Evolutionary conservation across 2,888 invertebrate species (phyloP), one percentile per base, ranked within the genome.

Genomic region (Scaptomyza polygonia): DNA sequence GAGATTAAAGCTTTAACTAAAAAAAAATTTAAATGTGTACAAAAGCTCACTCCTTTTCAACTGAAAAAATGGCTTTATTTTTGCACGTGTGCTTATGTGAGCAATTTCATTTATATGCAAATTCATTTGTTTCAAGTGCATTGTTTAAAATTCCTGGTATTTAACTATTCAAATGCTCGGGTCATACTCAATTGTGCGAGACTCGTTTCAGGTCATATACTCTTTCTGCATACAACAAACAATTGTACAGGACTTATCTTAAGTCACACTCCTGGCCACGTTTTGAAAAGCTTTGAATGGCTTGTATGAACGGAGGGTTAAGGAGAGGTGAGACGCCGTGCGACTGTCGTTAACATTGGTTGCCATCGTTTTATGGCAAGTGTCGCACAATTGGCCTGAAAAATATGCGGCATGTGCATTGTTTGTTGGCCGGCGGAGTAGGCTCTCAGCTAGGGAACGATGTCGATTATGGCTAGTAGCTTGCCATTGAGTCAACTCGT

Each of bases 141-240:
- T 64, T 67, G 61, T 61, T 61, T 64, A 52, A 63, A 43, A 67
- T 67, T 32, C 21, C 32, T n/a, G 45, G 49, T 45, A 57, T 62
- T 63, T 59, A 75, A 64, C 75, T 58, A 74, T 74, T 70, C 66
- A 70, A 73, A 69, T 55, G 52, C 34, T 49, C 27, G 55, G 59
- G 29, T 63, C 64, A 68, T 34, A 43, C 49, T 53, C 44, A 63
- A 63, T 67, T 63, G 72, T 63, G 29, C 7, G 59, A 14, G 45
- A 18, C 47, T 51, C 54, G 48, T 49, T 62, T 47, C 40, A 9
- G 39, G 18, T 32, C 16, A 27, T 14, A 9, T 11, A 42, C 16
- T 7, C 3, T 16, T 39, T 9, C 3, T 7, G 8, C 36, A n/a
- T 8, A 36, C 39, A 9, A 39, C 39, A 39, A 16, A 4, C 4